A percentile compares a stretch with the other conserved stretches of the same genome.
phyloP scores from a whole-genome alignment of 23 tunicate species.

The Styela clava region DNA sequence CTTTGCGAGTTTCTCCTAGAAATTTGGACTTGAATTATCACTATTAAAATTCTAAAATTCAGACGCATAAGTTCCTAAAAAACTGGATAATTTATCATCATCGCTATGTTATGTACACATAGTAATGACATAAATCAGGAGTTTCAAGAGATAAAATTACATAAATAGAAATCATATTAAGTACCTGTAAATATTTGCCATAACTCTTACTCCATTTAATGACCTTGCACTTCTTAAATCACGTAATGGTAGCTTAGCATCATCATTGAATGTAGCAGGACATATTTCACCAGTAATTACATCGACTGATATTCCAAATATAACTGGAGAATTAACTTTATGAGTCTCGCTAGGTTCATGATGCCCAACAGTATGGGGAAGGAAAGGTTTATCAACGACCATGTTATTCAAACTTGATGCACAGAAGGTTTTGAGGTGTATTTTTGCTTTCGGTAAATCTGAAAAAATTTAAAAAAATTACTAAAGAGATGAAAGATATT shows the following conservation, averaged over 20 bases:
- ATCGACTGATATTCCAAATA: conserved; percentile 34
- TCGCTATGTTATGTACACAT: no score
- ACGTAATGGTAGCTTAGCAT: conserved; percentile 32
- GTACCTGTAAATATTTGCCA: conserved; percentile 63
- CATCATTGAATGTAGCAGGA: conserved; percentile 54
- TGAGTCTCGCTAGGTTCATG: no score
- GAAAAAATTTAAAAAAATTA: no score
- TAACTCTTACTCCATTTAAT: conserved; percentile 37
- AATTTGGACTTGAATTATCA: no score
- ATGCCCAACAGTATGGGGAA: conserved; percentile 25
- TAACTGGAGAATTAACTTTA: conserved; percentile 9
- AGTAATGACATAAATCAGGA: no score
- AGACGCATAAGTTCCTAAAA: no score
- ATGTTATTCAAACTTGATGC: conserved; percentile 34
- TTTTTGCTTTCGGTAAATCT: background rate
- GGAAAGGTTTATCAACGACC: background rate
- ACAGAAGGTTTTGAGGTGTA: conserved; percentile 60
- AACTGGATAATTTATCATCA: no score
- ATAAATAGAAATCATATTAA: no score
- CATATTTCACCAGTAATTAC: conserved; percentile 33
- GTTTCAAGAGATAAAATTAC: no score
- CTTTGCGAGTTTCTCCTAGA: no score
- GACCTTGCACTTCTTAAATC: conserved; percentile 44
- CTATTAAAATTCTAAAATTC: no score
- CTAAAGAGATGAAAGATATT: no score